Percentiles rank a stretch among this genome's conserved stretches.
Conservation (phyloP, 92 coral and sea anemone genomes). For the Zoanthus solanderi region DNA sequence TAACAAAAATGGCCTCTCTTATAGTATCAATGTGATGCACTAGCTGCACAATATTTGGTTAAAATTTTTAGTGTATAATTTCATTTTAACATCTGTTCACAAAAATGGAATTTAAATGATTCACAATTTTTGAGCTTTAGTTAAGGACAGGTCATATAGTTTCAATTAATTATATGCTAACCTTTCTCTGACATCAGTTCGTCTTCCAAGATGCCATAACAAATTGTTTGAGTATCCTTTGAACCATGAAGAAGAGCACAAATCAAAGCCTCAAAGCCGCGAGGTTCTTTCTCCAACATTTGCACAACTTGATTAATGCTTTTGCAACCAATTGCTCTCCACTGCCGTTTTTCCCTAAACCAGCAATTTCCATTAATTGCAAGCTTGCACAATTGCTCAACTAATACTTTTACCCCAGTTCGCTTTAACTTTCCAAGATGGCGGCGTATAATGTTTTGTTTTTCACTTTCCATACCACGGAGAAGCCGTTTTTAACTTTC, state of each 20-base stretch:
- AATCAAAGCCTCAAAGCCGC: constrained; percentile 30
- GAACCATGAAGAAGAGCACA: constrained; percentile 14
- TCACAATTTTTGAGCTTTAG: no score
- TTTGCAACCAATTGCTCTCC: constrained; percentile 2
- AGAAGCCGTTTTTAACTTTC: no score
- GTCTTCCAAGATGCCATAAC: constrained; percentile 30
- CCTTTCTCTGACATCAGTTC: constrained; percentile 29
- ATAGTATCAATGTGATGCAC: no score
- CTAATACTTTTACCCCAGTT: not conserved
- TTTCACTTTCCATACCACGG: constrained; percentile 11
- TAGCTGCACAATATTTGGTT: no score
- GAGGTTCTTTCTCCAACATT: constrained; percentile 40
- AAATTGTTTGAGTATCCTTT: constrained; percentile 20
- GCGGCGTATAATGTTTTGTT: constrained; percentile 10
- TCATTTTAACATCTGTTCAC: no score
- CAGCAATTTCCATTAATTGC: constrained; percentile 29
- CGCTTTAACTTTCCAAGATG: constrained; percentile 39
- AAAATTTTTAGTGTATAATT: no score
- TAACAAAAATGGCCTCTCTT: no score
- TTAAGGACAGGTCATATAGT: no score
- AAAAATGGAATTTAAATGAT: no score
- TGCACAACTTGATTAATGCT: constrained; percentile 10
- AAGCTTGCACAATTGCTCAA: constrained; percentile 20
- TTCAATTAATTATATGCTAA: not conserved
- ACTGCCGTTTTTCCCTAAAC: constrained; percentile 24